Evolutionary conservation across 2,113 vertebrate species (phyloP).

Genomic region (Phylloscopus trochilus): DNA sequence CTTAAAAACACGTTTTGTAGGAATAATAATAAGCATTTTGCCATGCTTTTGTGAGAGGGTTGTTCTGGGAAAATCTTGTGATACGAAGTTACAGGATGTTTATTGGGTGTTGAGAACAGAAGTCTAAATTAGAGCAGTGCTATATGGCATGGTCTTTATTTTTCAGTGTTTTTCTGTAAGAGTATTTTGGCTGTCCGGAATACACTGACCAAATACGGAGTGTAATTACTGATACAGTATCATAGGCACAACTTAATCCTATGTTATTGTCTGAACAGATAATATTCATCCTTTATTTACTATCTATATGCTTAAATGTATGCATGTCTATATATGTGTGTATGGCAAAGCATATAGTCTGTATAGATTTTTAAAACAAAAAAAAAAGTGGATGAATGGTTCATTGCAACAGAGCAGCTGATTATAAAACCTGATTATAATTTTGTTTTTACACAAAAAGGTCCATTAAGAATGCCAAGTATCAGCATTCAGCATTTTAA

Average conservation of each 20-base stretch:
- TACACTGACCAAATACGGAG: neutral
- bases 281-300: neutral
- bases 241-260: neutral
- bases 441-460: neutral
- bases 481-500: neutral
- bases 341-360: neutral
- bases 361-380: neutral
- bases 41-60: neutral
- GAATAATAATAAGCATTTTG: neutral
- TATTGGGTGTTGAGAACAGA: neutral
- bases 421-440: neutral
- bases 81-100: neutral
- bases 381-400: neutral
- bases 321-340: neutral
- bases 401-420: neutral
- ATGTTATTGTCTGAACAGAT: neutral
- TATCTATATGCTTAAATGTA: neutral
- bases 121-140: neutral
- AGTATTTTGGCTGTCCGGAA: neutral
- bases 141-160: neutral
- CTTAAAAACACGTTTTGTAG: neutral
- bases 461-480: neutral
- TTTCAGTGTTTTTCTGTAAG: neutral
- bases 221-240: neutral
- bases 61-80: neutral